These are phyloP conservation scores for Fringilla coelebs DNA, from an alignment of 2,797 vertebrate genomes.

Conservation along the genomic window DNA sequence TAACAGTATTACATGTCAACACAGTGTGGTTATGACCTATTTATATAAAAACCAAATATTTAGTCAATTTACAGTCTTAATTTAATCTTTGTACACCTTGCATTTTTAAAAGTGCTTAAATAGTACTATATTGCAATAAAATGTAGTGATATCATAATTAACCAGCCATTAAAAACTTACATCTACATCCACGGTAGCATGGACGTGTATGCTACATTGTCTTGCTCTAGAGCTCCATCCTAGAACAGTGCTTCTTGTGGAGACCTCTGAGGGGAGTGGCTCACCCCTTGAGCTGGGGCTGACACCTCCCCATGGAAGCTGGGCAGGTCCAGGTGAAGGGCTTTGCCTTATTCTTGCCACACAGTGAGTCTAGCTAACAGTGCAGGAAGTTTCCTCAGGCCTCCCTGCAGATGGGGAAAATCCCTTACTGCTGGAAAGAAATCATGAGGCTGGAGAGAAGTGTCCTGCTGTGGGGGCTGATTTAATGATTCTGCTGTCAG, in stretches of 20 bases:
- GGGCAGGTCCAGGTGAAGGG: background rate
- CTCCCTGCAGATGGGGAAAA: background rate
- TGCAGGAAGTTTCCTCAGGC: background rate
- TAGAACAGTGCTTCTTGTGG: fast-evolving
- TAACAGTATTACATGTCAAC: slow-evolving; percentile 88
- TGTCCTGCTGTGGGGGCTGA: background rate
- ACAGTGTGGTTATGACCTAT: slow-evolving; percentile 89
- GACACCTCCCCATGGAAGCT: background rate
- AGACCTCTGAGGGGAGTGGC: fast-evolving
- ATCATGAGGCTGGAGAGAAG: background rate
- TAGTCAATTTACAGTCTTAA: slow-evolving; percentile 87
- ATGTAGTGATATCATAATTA: slow-evolving; percentile 85
- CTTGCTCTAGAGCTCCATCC: background rate
- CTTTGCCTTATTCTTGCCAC: background rate
- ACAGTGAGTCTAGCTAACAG: background rate
- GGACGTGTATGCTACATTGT: slow-evolving; percentile 14
- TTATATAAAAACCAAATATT: slow-evolving; percentile 93
- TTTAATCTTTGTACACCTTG: slow-evolving; percentile 86
- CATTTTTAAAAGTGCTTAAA: slow-evolving; percentile 87
- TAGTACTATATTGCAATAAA: slow-evolving; percentile 87
- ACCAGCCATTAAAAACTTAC: slow-evolving; percentile 85
- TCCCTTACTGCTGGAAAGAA: background rate
- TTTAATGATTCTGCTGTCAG: background rate
- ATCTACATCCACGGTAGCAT: slow-evolving; percentile 68
- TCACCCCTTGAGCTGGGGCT: background rate